A percentile compares a stretch with the other conserved stretches of the same genome.
phyloP scores from a whole-genome alignment of 2,113 vertebrate genomes.

The Conger conger region DNA sequence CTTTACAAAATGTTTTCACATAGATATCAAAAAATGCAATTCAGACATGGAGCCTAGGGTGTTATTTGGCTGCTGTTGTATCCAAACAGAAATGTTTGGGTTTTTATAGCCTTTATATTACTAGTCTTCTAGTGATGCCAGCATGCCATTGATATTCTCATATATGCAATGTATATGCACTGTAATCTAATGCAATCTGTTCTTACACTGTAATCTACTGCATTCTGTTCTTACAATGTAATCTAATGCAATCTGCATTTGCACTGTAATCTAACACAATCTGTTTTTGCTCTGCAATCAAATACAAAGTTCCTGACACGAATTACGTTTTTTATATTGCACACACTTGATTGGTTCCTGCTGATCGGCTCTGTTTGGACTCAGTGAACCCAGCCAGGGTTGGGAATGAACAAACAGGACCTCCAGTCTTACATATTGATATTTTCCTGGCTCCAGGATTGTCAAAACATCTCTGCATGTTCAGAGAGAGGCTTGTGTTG shows the following conservation, averaged over 20 bases:
- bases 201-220: no score
- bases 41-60: no score
- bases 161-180: neutral
- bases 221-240: neutral
- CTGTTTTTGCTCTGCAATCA: neutral
- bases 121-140: no score
- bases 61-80: no score
- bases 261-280: neutral
- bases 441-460: constrained; percentile 37
- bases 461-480: constrained; percentile 51
- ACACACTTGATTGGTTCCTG: constrained; percentile 6
- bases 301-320: neutral
- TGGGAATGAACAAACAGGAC: constrained; percentile 22
- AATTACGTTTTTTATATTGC: neutral
- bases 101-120: no score
- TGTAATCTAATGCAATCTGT: neutral
- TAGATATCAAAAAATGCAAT: no score
- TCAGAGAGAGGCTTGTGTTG: constrained; percentile 73
- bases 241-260: neutral
- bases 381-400: neutral
- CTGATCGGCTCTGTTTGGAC: no score
- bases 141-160: no score
- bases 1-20: no score
- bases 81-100: no score
- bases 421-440: constrained; percentile 19